Conservation (phyloP, 2,888 invertebrate species). For the Horisme vitalbata region DNA sequence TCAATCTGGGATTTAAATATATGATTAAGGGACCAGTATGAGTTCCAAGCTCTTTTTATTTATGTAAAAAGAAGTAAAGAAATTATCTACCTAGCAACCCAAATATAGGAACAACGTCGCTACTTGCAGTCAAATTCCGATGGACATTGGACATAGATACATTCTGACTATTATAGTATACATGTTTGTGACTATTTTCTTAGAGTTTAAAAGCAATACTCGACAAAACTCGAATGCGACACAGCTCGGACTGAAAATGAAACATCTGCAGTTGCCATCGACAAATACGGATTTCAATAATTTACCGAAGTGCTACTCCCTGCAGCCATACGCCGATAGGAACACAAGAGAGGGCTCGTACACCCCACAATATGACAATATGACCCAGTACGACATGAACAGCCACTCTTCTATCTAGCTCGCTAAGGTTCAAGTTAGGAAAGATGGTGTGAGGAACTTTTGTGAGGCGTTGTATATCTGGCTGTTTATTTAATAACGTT, state of each 20-base stretch:
- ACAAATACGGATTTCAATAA: constrained; percentile 56
- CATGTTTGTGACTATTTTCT: not conserved
- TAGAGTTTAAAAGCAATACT: constrained; percentile 12
- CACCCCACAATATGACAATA: constrained; percentile 19
- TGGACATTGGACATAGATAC: no score
- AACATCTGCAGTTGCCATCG: constrained; percentile 45
- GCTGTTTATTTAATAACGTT: constrained; percentile 77
- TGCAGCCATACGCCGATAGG: constrained; percentile 50
- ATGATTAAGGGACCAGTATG: no score
- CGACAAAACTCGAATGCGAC: constrained; percentile 24
- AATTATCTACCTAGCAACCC: no score
- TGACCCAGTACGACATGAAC: not conserved
- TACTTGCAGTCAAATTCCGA: no score
- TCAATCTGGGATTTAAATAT: no score
- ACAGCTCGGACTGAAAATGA: constrained; percentile 36
- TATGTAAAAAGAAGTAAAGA: no score
- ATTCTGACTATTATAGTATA: no score
- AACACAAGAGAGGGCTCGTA: constrained; percentile 49
- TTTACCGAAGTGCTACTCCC: constrained; percentile 46
- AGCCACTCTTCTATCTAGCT: constrained; percentile 10
- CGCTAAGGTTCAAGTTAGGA: constrained; percentile 12
- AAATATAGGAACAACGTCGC: no score
- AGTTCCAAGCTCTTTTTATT: no score
- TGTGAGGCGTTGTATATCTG: constrained; percentile 32
- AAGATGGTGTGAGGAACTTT: constrained; percentile 12